Percentiles rank a stretch among this genome's conserved stretches.
Conservation (phyloP, 2,888 invertebrate genomes). For the Hesperia comma region DNA sequence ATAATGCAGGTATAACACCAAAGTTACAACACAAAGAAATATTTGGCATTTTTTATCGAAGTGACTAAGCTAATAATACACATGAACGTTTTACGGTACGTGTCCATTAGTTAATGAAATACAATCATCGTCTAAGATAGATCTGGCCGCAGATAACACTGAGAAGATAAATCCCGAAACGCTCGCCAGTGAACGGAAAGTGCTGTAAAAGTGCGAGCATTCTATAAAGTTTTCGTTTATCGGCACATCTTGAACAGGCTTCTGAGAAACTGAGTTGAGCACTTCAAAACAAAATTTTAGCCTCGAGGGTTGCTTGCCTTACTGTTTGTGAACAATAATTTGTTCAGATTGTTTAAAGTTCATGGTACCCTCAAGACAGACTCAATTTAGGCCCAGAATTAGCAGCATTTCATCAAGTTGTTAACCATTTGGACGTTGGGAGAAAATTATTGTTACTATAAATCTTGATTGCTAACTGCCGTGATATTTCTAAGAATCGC, state of each 20-base stretch:
- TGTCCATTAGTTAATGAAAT: not conserved
- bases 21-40: too few species aligned
- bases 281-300: conserved; percentile 14
- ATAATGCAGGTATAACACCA: too few species aligned
- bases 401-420: not conserved
- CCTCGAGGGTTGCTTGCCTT: conserved; percentile 1
- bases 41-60: too few species aligned
- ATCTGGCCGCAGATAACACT: conserved; percentile 4
- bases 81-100: not conserved
- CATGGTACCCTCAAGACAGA: not conserved
- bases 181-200: not conserved
- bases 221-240: conserved; percentile 16
- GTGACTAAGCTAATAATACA: too few species aligned
- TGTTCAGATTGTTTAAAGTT: not conserved
- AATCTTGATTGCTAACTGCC: too few species aligned
- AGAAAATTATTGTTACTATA: too few species aligned
- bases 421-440: too few species aligned
- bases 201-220: not conserved
- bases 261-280: conserved; percentile 15
- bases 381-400: not conserved
- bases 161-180: conserved; percentile 15
- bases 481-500: too few species aligned
- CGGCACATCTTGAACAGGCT: conserved; percentile 14
- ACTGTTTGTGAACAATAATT: conserved; percentile 1
- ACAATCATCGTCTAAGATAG: conserved; percentile 1